These are phyloP conservation scores for Megalops atlanticus DNA, from an alignment of 2,113 vertebrate species.

Conservation along the genomic window DNA sequence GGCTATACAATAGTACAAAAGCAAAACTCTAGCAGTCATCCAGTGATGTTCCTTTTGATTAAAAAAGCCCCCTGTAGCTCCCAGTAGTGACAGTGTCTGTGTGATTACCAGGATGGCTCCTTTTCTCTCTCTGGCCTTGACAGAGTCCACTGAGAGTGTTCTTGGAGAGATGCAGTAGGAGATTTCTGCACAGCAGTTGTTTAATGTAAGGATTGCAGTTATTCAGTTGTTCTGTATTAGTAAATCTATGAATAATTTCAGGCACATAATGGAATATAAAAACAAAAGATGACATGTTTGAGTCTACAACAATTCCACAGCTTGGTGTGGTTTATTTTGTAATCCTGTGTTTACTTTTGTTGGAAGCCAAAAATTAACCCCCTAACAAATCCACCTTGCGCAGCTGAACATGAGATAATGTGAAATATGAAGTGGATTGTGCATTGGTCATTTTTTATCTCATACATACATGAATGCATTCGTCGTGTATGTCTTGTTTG, in stretches of 20 bases:
- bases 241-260: not conserved
- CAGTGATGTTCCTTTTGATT: slow-evolving; percentile 23
- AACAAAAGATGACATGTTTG: not conserved
- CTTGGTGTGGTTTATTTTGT: not conserved
- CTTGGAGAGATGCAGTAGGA: not conserved
- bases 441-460: not conserved
- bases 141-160: not conserved
- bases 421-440: not conserved
- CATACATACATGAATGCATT: not conserved
- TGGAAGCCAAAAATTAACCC: not conserved
- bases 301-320: not conserved
- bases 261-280: not conserved
- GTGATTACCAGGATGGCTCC: not conserved
- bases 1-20: slow-evolving; percentile 10
- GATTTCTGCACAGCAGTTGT: not conserved
- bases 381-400: not conserved
- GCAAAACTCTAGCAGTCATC: slow-evolving; percentile 8
- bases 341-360: not conserved
- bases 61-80: not conserved
- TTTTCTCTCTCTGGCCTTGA: not conserved
- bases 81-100: slow-evolving; percentile 17
- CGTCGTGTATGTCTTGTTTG: not conserved
- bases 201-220: not conserved
- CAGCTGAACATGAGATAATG: not conserved
- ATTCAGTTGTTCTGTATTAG: not conserved